phyloP scores from a whole-genome alignment of 2,113 vertebrate species.

The Campylomormyrus tamandua region DNA sequence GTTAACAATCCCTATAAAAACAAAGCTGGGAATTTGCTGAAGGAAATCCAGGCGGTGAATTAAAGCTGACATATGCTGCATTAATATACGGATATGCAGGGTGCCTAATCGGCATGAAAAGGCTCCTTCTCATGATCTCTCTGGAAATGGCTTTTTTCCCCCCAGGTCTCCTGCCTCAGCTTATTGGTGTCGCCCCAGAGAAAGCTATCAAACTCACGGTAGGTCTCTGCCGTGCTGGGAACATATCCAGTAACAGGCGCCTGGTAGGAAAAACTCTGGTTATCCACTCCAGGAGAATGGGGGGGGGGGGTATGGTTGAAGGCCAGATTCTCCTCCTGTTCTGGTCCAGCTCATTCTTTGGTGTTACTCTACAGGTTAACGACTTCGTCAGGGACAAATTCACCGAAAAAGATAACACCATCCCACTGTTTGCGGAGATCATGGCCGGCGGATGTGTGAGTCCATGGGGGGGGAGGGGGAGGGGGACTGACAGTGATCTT shows the following conservation, averaged over 20 bases:
- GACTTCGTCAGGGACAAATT: constrained; percentile 97
- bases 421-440: constrained; percentile 77
- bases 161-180: constrained; percentile 88
- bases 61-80: neutral
- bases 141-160: constrained; percentile 58
- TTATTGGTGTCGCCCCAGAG: constrained; percentile 93
- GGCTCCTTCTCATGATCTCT: constrained; percentile 46
- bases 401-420: constrained; percentile 71
- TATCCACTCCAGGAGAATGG: neutral
- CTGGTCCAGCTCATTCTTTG: neutral
- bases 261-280: neutral
- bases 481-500: neutral
- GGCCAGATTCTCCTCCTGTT: constrained; percentile 22
- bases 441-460: constrained; percentile 84
- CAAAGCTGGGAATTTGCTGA: neutral
- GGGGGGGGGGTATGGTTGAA: neutral
- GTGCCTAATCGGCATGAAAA: constrained; percentile 21
- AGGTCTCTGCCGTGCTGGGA: constrained; percentile 57
- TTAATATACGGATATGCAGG: neutral
- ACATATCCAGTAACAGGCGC: no score
- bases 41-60: neutral
- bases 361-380: constrained; percentile 68
- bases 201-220: constrained; percentile 97
- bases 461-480: constrained; percentile 6
- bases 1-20: neutral